Evolutionary conservation across 2,888 invertebrate genomes (phyloP).

Genomic region (Clostera curtula): DNA sequence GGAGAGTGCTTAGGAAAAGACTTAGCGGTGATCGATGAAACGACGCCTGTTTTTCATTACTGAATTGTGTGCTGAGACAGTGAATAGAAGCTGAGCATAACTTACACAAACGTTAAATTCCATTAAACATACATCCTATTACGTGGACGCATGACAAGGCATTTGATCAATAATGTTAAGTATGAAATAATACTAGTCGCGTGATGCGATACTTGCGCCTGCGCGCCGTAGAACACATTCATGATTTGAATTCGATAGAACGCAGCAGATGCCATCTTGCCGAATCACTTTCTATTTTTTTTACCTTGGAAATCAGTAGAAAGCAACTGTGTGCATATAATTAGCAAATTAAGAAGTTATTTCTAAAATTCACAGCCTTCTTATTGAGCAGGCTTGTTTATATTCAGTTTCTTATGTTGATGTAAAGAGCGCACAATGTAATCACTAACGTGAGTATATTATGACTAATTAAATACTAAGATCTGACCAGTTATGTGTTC

Average conservation of each 20-base stretch:
- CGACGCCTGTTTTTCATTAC: no score
- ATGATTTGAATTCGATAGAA: constrained; percentile 40
- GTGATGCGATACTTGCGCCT: constrained; percentile 35
- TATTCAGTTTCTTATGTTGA: not conserved
- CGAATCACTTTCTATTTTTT: constrained; percentile 48
- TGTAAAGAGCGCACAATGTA: no score
- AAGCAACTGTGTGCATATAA: constrained; percentile 20
- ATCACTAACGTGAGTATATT: no score
- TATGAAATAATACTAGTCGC: constrained; percentile 30
- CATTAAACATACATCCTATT: no score
- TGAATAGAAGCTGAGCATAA: no score
- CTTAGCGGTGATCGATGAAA: no score
- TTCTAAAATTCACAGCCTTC: no score
- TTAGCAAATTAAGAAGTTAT: constrained; percentile 14
- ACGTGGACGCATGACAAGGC: constrained; percentile 33
- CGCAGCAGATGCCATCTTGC: constrained; percentile 29
- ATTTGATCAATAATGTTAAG: constrained; percentile 16
- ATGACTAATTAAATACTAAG: no score
- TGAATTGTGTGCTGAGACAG: no score
- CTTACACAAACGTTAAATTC: no score
- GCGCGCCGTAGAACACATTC: constrained; percentile 26
- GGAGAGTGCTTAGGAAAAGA: no score
- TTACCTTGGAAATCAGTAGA: constrained; percentile 25
- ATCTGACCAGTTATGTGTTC: no score
- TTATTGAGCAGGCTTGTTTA: not conserved